These are phyloP conservation scores for Melanargia galathea DNA, from an alignment of 2,888 invertebrate genomes.

Conservation along the genomic window DNA sequence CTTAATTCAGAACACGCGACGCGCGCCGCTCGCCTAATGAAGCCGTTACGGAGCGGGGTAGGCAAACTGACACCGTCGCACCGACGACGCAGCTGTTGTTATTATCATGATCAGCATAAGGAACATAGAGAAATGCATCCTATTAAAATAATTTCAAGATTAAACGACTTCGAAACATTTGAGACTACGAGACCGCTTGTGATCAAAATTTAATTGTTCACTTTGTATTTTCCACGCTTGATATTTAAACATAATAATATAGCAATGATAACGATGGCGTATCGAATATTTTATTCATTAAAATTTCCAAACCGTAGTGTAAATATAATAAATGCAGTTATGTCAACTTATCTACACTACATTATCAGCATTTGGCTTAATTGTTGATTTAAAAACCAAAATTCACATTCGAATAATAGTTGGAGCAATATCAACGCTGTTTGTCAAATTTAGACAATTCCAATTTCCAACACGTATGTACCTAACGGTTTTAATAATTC, in stretches of 20 bases:
- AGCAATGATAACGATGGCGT: not conserved
- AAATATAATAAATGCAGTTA: not conserved
- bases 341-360: constrained; percentile 8
- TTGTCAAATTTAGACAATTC: constrained; percentile 11
- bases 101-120: constrained; percentile 59
- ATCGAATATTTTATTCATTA: not conserved
- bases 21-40: constrained; percentile 60
- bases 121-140: constrained; percentile 36
- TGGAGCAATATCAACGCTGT: not conserved
- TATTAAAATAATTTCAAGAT: constrained; percentile 40
- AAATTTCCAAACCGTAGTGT: constrained; percentile 1
- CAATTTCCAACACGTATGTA: constrained; percentile 6
- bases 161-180: constrained; percentile 23
- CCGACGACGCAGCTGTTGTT: constrained; percentile 64
- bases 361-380: constrained; percentile 3
- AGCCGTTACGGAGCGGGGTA: constrained; percentile 69
- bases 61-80: constrained; percentile 63
- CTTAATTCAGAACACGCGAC: constrained; percentile 51
- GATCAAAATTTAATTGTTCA: constrained; percentile 13
- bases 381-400: constrained; percentile 13
- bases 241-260: not conserved
- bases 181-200: constrained; percentile 13
- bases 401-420: constrained; percentile 7
- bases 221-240: not conserved
- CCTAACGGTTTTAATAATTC: constrained; percentile 13